These are phyloP conservation scores for Panagrolaimus sp. DNA, from an alignment of 1,140 invertebrate genomes.

Conservation along the genomic window DNA sequence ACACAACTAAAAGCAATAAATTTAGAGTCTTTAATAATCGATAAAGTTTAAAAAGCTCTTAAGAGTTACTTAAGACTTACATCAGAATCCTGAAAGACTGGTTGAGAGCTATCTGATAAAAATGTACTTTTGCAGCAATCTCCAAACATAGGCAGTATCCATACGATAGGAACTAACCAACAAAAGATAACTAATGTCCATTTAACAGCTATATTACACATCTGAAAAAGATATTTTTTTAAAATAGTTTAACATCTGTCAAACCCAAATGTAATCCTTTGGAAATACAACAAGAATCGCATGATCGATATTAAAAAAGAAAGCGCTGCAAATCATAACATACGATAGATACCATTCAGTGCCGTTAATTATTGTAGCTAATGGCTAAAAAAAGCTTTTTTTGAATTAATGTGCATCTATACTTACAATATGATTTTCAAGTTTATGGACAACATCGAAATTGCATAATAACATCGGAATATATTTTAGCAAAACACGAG, in stretches of 20 bases:
- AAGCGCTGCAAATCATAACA: slow-evolving; percentile 17
- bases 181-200: slow-evolving; percentile 7
- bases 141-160: slow-evolving; percentile 21
- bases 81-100: slow-evolving; percentile 17
- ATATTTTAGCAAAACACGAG: slow-evolving; percentile 1
- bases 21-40: too few relatives aligned
- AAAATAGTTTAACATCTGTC: background rate
- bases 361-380: background rate
- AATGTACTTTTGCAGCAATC: slow-evolving; percentile 17
- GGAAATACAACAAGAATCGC: slow-evolving; percentile 18
- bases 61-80: too few relatives aligned
- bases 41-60: too few relatives aligned
- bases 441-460: background rate
- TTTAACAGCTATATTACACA: slow-evolving; percentile 19
- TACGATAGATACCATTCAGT: slow-evolving; percentile 18
- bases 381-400: background rate
- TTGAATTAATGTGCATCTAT: too few relatives aligned
- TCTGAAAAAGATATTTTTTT: slow-evolving; percentile 3
- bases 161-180: slow-evolving; percentile 22
- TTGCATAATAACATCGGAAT: background rate
- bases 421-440: slow-evolving; percentile 4
- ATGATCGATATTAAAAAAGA: slow-evolving; percentile 22
- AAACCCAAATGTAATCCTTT: slow-evolving; percentile 19
- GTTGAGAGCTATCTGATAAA: background rate
- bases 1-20: too few relatives aligned